These are phyloP conservation scores for Phortica magna DNA, from an alignment of 2,888 invertebrate genomes.

Conservation along the genomic window DNA sequence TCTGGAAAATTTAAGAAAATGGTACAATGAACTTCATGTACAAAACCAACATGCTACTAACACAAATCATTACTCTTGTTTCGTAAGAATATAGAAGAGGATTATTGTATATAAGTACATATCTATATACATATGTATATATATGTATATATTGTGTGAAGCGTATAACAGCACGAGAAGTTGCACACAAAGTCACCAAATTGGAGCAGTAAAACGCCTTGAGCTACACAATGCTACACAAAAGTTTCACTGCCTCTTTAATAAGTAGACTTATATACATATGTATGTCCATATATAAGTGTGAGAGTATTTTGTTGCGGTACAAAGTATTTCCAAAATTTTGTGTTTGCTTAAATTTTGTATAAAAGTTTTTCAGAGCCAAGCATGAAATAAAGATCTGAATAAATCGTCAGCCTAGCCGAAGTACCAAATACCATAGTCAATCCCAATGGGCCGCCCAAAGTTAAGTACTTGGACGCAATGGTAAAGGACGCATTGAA, in stretches of 20 bases:
- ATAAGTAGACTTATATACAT: conserved; percentile 17
- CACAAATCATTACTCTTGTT: conserved; percentile 70
- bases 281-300: conserved; percentile 29
- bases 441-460: background rate
- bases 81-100: conserved; percentile 47
- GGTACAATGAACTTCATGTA: background rate
- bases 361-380: background rate
- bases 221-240: conserved; percentile 68
- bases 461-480: background rate
- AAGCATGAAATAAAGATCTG: background rate
- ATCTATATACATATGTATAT: no score
- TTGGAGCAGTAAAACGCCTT: conserved; percentile 65
- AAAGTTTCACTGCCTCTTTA: conserved; percentile 13
- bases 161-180: conserved; percentile 35
- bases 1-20: conserved; percentile 38
- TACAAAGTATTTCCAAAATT: conserved; percentile 22
- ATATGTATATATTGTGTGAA: no score
- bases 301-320: conserved; percentile 37
- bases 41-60: conserved; percentile 55
- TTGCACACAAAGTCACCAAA: conserved; percentile 45
- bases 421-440: background rate
- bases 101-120: no score
- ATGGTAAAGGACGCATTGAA: background rate
- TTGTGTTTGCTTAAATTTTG: conserved; percentile 31
- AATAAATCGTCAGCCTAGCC: background rate